Evolutionary conservation across 2,888 invertebrate species (phyloP), one percentile per base, ranked within the genome.

Genomic region (Hyalella azteca): DNA sequence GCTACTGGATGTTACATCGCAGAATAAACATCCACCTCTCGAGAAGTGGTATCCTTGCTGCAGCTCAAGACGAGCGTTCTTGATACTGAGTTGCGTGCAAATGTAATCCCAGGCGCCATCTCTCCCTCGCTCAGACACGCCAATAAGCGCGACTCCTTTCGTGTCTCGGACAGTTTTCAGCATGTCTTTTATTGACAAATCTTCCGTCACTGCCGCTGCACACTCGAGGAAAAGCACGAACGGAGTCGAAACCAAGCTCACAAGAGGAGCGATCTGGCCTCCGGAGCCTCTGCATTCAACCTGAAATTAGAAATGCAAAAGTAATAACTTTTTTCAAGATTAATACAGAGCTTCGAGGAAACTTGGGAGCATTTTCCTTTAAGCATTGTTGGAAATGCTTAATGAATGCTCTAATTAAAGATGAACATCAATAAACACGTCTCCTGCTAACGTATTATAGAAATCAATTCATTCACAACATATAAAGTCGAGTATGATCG

Each of bases 61-160:
- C 32, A 81, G 66, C 15, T 41, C 77, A 11, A 83, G 78, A 36
- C 78, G 78, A 15, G 73, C 78, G 41, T 83, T 81, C 22, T 59
- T 78, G 19, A 79, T 29, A 11, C 66, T 41, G n/a, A 83, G 50
- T 15, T 76, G 78, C 3, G 81, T 80, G 59, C 83, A 83, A 1
- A 77, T 76, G 41, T 81, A 81, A 45, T 83, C 83, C 83, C 80
- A 81, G 22, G 78, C 77, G 1, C 83, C 83, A 73, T 83, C 83
- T 45, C 54, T 36, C 13, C 83, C 83, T n/a, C 83, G 54, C 48
- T 83, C 83, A 4, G 83, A 75, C 32, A 79, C 78, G 50, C 83
- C 81, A 22, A 83, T 78, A 13, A 81, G 79, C 4, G 80, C 80
- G 15, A 83, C 83, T 2, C 80, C 80, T 19, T 40, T 45, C 29